These are phyloP conservation scores for Heliornis fulica DNA, from an alignment of 2,113 vertebrate genomes.

Conservation along the genomic window DNA sequence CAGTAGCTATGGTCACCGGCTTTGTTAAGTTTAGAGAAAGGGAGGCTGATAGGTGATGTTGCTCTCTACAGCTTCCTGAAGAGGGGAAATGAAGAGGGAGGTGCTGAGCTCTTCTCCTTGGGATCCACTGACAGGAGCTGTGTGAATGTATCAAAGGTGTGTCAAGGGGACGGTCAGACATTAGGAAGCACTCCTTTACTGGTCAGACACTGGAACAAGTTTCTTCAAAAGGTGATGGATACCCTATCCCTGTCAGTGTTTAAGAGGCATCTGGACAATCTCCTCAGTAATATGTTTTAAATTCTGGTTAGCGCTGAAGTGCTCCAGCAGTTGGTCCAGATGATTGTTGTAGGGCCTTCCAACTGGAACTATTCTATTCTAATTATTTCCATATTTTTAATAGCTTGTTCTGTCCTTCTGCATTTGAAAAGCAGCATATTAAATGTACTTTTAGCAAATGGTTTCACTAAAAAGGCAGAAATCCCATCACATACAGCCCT, in stretches of 20 bases:
- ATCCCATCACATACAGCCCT: not conserved
- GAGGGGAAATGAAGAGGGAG: not conserved
- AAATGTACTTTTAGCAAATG: not conserved
- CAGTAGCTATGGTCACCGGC: not conserved
- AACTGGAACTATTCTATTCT: not conserved
- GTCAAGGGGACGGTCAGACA: not conserved
- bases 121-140: fast-evolving
- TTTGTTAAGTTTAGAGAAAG: not conserved
- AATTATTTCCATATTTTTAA: not conserved
- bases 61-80: not conserved
- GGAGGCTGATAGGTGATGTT: not conserved
- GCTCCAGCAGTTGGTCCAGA: not conserved
- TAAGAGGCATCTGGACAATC: not conserved
- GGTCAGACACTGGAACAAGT: not conserved
- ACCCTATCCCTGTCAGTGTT: not conserved
- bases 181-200: too few species aligned
- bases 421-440: not conserved
- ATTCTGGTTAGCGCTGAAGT: not conserved
- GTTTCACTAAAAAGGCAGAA: not conserved
- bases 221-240: not conserved
- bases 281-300: not conserved
- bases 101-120: not conserved
- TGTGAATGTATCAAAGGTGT: not conserved
- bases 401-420: not conserved
- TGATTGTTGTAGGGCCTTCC: not conserved